Evolutionary conservation across 2,888 invertebrate species (phyloP).

Genomic region (Xestobium rufovillosum): DNA sequence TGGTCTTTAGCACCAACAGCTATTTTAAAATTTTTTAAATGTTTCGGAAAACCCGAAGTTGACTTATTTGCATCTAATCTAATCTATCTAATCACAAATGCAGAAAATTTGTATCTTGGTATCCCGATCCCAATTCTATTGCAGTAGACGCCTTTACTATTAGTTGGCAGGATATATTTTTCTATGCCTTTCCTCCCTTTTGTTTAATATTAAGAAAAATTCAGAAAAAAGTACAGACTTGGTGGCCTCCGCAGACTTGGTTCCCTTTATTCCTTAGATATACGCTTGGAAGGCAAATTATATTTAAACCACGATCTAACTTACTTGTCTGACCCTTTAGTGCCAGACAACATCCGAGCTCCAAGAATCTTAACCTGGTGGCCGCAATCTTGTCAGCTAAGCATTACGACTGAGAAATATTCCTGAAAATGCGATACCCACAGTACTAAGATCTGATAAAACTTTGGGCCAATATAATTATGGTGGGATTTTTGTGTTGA

Average conservation of each 20-base stretch:
- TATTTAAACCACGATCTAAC: neutral
- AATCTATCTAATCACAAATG: neutral
- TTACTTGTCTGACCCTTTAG: neutral
- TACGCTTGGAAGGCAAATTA: neutral
- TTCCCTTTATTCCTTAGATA: neutral
- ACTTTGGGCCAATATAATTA: neutral
- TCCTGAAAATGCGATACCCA: neutral
- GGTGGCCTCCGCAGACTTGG: neutral
- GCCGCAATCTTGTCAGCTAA: neutral
- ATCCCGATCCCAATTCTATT: constrained; percentile 1
- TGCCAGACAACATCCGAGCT: neutral
- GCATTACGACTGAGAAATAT: neutral
- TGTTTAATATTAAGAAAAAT: neutral
- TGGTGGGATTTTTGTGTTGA: constrained; percentile 1
- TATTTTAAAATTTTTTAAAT: neutral
- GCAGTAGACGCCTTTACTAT: neutral
- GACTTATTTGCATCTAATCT: neutral
- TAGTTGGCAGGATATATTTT: neutral
- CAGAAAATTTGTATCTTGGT: neutral
- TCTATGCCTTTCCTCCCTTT: constrained; percentile 3
- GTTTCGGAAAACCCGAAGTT: neutral
- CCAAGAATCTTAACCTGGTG: neutral
- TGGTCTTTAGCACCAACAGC: neutral
- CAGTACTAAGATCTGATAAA: neutral
- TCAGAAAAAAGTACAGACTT: neutral